phyloP scores from a whole-genome alignment of 1,140 invertebrate genomes.

The Elysia chlorotica region DNA sequence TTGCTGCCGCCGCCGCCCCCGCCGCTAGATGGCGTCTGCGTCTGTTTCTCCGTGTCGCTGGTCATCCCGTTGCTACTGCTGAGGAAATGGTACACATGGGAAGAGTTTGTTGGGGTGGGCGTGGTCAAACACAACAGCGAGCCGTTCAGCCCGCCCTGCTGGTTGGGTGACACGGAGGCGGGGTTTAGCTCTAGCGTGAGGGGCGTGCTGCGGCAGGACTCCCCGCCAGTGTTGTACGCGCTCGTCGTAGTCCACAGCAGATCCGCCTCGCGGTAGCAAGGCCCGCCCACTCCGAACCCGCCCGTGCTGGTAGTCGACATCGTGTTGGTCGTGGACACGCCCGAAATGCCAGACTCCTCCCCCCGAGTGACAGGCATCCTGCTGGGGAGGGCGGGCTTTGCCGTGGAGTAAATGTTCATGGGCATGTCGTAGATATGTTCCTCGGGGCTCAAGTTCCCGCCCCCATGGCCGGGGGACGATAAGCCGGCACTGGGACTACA shows the following conservation, averaged over 20 bases:
- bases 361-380: too few species aligned
- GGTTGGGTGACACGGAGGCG: slow-evolving; percentile 51
- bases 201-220: slow-evolving; percentile 74
- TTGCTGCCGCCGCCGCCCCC: too few species aligned
- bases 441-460: too few species aligned
- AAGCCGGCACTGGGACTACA: not conserved
- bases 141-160: slow-evolving; percentile 43
- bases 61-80: slow-evolving; percentile 35
- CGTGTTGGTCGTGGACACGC: too few species aligned
- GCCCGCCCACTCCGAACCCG: too few species aligned
- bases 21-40: too few species aligned
- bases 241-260: slow-evolving; percentile 63
- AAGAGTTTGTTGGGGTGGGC: slow-evolving; percentile 31
- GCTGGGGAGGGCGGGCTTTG: too few species aligned
- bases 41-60: slow-evolving; percentile 57
- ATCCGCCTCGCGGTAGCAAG: slow-evolving; percentile 44
- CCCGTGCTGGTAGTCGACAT: slow-evolving; percentile 16
- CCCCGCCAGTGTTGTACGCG: slow-evolving; percentile 80
- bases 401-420: too few species aligned
- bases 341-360: too few species aligned
- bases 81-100: too few species aligned
- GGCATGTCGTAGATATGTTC: too few species aligned
- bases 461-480: not conserved
- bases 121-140: slow-evolving; percentile 57
- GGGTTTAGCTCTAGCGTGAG: slow-evolving; percentile 67